Percentiles rank a stretch among this genome's conserved stretches.
phyloP scores from a whole-genome alignment of 2,113 vertebrate genomes.

The Nestor notabilis region DNA sequence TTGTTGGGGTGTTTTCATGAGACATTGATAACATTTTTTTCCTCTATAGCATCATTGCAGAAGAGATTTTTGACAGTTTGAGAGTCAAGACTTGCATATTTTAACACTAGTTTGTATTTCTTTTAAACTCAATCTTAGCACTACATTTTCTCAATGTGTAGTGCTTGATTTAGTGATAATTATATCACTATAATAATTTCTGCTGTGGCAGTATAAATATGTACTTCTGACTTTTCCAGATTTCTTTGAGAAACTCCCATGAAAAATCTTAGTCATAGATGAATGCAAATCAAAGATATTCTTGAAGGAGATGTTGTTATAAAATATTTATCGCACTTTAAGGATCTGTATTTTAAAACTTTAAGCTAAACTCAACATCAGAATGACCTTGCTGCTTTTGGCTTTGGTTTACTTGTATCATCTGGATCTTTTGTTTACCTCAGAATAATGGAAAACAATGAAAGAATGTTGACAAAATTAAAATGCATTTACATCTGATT shows the following conservation, averaged over 20 bases:
- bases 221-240: background rate
- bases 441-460: background rate
- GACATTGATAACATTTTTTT: background rate
- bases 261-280: background rate
- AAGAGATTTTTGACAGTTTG: background rate
- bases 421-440: background rate
- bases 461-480: background rate
- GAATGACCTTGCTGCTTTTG: background rate
- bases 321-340: background rate
- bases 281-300: background rate
- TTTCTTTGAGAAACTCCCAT: background rate
- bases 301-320: background rate
- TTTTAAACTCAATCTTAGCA: background rate
- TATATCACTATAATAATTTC: background rate
- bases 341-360: background rate
- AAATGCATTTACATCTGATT: background rate
- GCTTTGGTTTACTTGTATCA: background rate
- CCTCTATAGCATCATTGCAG: background rate
- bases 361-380: background rate
- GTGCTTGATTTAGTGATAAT: background rate
- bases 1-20: background rate
- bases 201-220: background rate
- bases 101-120: background rate
- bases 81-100: background rate
- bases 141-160: background rate